A percentile compares a stretch with the other conserved stretches of the same genome.
These are phyloP conservation scores for Apus apus DNA, from an alignment of 2,113 vertebrate genomes.

Conservation along the genomic window DNA sequence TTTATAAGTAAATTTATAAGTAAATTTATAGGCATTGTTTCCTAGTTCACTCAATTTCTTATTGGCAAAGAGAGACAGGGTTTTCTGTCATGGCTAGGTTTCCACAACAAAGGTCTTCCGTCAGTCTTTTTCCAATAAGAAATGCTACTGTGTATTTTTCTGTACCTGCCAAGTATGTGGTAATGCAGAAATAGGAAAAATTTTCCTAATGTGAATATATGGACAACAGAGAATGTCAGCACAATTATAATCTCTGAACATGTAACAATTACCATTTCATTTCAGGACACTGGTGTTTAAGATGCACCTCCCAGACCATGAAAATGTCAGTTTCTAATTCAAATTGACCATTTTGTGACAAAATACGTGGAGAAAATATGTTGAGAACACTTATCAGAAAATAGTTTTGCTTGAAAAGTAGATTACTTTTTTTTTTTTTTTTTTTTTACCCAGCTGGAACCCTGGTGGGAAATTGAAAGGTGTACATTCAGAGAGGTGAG, in stretches of 20 bases:
- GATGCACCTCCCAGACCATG: neutral
- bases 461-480: neutral
- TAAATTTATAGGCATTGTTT: constrained; percentile 21
- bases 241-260: constrained; percentile 31
- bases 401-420: neutral
- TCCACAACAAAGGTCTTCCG: constrained; percentile 17
- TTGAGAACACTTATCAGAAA: neutral
- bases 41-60: neutral
- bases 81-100: constrained; percentile 22
- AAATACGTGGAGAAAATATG: neutral
- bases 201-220: constrained; percentile 26
- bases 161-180: constrained; percentile 38
- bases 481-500: neutral
- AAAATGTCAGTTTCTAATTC: neutral
- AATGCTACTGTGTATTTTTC: constrained; percentile 43
- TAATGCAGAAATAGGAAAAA: constrained; percentile 50
- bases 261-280: neutral
- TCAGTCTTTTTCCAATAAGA: constrained; percentile 23
- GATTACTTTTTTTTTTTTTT: fast-evolving
- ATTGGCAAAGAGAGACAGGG: neutral
- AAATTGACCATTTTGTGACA: neutral
- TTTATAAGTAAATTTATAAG: constrained; percentile 22
- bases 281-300: constrained; percentile 17
- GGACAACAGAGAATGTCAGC: constrained; percentile 44
- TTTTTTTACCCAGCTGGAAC: neutral